Conservation (phyloP, 1,140 invertebrate genomes). For the Lordiphosa stackelbergi region DNA sequence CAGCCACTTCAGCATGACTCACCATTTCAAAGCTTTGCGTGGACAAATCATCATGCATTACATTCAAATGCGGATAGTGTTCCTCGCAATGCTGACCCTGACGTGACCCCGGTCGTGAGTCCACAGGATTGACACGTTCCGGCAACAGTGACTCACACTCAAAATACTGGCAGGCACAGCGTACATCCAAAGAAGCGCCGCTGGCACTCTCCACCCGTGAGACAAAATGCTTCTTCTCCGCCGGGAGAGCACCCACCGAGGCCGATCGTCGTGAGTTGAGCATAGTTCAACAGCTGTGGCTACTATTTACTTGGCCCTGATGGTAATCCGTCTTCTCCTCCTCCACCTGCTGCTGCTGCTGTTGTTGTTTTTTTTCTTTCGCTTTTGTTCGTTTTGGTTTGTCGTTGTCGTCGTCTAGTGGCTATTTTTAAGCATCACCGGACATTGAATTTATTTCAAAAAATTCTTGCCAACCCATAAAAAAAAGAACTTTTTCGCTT, state of each 20-base stretch:
- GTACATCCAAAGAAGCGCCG: constrained; percentile 85
- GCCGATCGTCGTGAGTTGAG: constrained; percentile 78
- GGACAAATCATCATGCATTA: constrained; percentile 53
- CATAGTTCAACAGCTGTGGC: constrained; percentile 38
- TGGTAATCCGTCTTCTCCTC: constrained; percentile 25
- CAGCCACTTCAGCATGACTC: constrained; percentile 60
- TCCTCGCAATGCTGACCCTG: constrained; percentile 75
- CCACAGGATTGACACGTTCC: constrained; percentile 82
- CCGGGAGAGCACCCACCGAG: constrained; percentile 81
- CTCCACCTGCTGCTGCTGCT: constrained; percentile 10
- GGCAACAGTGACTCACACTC: constrained; percentile 87
- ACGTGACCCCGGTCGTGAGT: constrained; percentile 79
- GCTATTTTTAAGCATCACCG: constrained; percentile 73
- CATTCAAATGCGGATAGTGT: constrained; percentile 30
- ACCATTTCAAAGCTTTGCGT: constrained; percentile 57
- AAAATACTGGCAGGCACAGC: constrained; percentile 90
- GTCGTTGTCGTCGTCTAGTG: constrained; percentile 37
- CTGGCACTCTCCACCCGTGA: constrained; percentile 82
- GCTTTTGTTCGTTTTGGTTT: constrained; percentile 55
- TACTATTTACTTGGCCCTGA: constrained; percentile 59
- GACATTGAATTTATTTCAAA: constrained; percentile 70
- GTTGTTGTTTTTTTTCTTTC: constrained; percentile 11
- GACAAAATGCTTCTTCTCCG: constrained; percentile 79
- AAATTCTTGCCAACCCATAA: constrained; percentile 31
- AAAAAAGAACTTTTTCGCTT: constrained; percentile 1